These are phyloP conservation scores for Peromyscus maniculatus DNA, from an alignment of 2,113 vertebrate genomes.

Conservation along the genomic window DNA sequence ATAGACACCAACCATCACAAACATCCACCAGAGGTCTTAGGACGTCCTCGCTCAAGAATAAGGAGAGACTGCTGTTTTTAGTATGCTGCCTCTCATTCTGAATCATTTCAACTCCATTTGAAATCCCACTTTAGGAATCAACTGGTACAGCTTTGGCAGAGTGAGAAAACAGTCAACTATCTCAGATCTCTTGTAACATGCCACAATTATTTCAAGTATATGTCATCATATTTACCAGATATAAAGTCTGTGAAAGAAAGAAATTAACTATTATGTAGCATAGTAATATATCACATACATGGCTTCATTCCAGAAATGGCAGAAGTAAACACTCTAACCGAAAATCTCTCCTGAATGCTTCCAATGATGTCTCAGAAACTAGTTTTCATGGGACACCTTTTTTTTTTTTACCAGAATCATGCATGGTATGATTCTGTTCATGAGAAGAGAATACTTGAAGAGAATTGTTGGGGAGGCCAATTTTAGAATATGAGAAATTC, in stretches of 20 bases:
- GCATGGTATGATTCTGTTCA: neutral
- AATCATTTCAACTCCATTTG: conserved; percentile 12
- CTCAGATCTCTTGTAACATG: neutral
- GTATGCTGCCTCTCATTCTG: neutral
- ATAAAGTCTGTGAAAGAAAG: neutral
- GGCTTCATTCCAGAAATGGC: neutral
- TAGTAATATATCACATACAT: neutral
- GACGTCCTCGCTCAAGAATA: neutral
- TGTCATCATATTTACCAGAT: neutral
- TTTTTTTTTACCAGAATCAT: neutral
- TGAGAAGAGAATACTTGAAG: neutral
- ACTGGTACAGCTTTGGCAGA: neutral
- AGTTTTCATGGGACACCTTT: neutral
- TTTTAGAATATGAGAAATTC: conserved; percentile 77
- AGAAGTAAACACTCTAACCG: neutral
- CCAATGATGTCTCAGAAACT: neutral
- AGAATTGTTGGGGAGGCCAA: conserved; percentile 62
- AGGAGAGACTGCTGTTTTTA: too few species aligned
- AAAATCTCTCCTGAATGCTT: neutral
- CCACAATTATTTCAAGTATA: conserved; percentile 17
- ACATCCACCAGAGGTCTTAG: neutral
- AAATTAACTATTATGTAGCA: neutral
- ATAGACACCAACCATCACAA: neutral
- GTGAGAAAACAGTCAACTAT: neutral
- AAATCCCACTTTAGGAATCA: conserved; percentile 30